phyloP scores from a whole-genome alignment of 2,888 invertebrate genomes.

The Teleogryllus oceanicus region DNA sequence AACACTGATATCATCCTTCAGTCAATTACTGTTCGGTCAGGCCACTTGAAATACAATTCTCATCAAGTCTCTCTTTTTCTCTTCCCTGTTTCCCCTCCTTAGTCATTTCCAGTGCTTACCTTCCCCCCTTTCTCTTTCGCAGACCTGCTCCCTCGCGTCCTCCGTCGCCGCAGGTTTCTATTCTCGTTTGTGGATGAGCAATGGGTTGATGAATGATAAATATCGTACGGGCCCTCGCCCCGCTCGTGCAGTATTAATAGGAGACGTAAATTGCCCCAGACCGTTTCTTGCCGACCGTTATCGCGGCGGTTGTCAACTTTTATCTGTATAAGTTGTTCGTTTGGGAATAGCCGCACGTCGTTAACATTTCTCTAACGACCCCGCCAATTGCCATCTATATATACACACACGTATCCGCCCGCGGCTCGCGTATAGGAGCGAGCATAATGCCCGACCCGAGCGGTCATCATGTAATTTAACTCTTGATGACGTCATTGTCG shows the following conservation, averaged over 20 bases:
- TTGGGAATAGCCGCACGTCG: background rate
- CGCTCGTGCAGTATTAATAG: background rate
- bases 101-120: too few species aligned
- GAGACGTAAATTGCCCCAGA: background rate
- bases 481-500: conserved; percentile 24
- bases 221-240: background rate
- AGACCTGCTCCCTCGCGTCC: background rate
- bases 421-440: background rate
- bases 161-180: background rate
- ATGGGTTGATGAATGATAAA: conserved; percentile 2
- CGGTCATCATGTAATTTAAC: conserved; percentile 27
- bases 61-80: too few species aligned
- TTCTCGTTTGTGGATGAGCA: background rate
- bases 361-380: conserved; percentile 18
- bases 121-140: background rate
- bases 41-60: too few species aligned
- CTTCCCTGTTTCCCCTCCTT: too few species aligned
- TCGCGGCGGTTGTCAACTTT: conserved; percentile 18
- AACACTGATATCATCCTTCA: too few species aligned
- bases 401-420: background rate
- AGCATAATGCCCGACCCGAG: conserved; percentile 19
- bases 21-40: too few species aligned
- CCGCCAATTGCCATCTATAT: conserved; percentile 7
- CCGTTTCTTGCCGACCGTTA: conserved; percentile 1
- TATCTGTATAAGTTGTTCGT: conserved; percentile 18